Evolutionary conservation across 2,888 invertebrate genomes (phyloP).

Genomic region (Rhagonycha lutea): DNA sequence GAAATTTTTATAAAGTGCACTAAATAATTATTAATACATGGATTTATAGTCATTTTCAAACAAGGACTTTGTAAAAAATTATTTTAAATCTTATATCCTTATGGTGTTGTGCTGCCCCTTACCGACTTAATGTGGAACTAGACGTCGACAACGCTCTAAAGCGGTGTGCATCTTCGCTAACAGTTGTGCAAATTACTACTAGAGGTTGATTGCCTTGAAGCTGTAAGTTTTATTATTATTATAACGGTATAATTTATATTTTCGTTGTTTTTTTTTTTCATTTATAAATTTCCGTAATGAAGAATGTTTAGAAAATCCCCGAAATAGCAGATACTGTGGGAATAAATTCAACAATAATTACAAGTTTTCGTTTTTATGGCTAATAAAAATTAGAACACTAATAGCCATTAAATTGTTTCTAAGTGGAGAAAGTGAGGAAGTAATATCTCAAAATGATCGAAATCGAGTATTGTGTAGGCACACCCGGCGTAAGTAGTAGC

Average conservation of each 20-base stretch:
- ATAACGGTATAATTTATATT: neutral
- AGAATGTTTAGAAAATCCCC: too few species aligned
- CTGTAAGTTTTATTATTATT: too few species aligned
- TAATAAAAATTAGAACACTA: neutral
- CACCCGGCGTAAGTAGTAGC: constrained; percentile 11
- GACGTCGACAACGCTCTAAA: neutral
- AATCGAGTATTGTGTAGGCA: constrained; percentile 21
- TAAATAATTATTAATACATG: neutral
- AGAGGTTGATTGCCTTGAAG: neutral
- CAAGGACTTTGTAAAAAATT: neutral
- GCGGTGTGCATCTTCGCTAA: neutral
- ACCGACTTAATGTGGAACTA: neutral
- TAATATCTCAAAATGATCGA: constrained; percentile 3
- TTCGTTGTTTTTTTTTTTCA: neutral
- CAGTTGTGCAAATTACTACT: neutral
- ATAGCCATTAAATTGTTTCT: neutral
- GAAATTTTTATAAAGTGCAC: neutral
- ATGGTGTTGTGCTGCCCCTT: neutral
- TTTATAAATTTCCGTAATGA: too few species aligned
- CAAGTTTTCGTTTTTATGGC: neutral
- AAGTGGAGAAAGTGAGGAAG: neutral
- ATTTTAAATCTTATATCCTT: neutral
- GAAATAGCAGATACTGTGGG: neutral
- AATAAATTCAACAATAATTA: neutral
- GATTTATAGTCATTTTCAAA: neutral